These are phyloP conservation scores for Astropecten irregularis DNA, from an alignment of 53 echinoderm and acorn worm species.

Conservation along the genomic window DNA sequence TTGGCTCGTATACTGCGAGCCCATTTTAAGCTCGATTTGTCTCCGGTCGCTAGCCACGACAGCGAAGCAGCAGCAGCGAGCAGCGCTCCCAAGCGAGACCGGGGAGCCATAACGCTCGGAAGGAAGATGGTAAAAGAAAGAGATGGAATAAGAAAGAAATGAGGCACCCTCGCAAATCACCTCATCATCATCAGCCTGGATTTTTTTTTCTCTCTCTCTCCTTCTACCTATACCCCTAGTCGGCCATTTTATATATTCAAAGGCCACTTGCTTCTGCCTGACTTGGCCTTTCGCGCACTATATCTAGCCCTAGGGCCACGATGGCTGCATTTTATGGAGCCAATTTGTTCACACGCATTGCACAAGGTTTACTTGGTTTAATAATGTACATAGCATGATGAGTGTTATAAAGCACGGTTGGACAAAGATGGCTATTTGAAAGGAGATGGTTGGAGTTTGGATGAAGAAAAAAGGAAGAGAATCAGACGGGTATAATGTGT, in stretches of 20 bases:
- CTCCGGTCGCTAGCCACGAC: neutral
- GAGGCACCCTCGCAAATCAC: too few relatives aligned
- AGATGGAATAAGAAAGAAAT: too few relatives aligned
- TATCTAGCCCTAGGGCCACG: constrained; percentile 17
- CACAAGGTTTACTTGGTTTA: neutral
- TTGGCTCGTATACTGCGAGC: constrained; percentile 31
- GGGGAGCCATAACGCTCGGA: too few relatives aligned
- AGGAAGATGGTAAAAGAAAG: too few relatives aligned
- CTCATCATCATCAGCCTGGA: neutral
- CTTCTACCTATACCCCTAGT: neutral
- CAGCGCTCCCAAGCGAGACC: too few relatives aligned
- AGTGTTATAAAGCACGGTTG: neutral
- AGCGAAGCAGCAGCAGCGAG: neutral
- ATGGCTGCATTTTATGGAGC: constrained; percentile 31
- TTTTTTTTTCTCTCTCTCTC: constrained; percentile 34
- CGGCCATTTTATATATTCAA: too few relatives aligned
- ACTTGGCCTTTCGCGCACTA: constrained; percentile 30
- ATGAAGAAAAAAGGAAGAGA: neutral
- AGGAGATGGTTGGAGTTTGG: too few relatives aligned
- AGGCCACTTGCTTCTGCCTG: constrained; percentile 14
- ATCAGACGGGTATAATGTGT: too few relatives aligned
- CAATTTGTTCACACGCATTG: constrained; percentile 17
- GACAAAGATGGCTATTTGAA: neutral
- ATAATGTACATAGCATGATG: too few relatives aligned
- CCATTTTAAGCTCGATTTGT: constrained; percentile 42